Base-by-base conservation (phyloP, 2,797 vertebrate species). In the Galagoides demidoff region DNA sequence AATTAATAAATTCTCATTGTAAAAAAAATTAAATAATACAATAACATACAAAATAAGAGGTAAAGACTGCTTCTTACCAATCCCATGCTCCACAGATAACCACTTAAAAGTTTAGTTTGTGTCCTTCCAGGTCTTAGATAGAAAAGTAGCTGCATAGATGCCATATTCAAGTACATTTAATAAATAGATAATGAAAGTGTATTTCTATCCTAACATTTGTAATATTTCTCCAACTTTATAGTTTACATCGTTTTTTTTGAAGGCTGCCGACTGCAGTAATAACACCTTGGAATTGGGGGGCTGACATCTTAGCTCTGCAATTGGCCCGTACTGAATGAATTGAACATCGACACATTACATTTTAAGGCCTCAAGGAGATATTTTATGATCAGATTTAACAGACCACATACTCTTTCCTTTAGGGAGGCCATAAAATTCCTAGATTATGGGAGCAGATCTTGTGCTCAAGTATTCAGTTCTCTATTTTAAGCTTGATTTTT, bases 311-410 rank as follows among this genome's bases (percentile, higher is more conserved):
- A 34, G 43, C 39, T 90, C 11, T 3, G 27, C 49, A 57, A 16
- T 49, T 84, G 94, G 83, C 22, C 86, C 61, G 22, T 2, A 39
- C 9, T 2, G n/a, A 78, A 87, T 79, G 64, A 86, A 94, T 27
- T 76, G 59, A 89, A 77, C 76, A 92, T 91, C 0, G 13, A 88
- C 68, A 86, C 78, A 66, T 86, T 89, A 95, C 23, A 85, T 76
- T 96, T 92, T 90, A 93, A 91, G 85, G 68, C 85, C 94, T 97
- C 81, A 76, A 92, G 95, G 94, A 95, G 94, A 95, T 94, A 85
- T 92, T 97, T 97, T 97, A 95, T 95, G 89, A 94, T 88, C 73
- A 59, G 43, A 92, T 95, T 97, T 96, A 97, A 97, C 91, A 95
- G 95, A 93, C 84, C 86, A 94, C 73, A 92, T 85, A 96, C 84